Base-by-base conservation (phyloP, 2,113 vertebrate species). In the Dasypus novemcinctus region DNA sequence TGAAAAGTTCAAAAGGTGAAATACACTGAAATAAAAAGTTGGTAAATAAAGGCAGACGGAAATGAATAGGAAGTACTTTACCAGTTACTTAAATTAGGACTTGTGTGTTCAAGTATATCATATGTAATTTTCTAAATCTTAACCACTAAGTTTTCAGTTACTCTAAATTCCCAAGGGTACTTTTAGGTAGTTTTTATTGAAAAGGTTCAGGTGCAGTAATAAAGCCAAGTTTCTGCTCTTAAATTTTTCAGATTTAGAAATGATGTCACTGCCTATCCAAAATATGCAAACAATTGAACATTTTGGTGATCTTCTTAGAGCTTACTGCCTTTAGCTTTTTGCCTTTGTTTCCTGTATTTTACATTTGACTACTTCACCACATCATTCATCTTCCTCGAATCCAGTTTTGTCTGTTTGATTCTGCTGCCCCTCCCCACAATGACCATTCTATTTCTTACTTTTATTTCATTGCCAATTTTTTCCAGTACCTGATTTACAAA, bases 101-200 rank as follows among this genome's bases (percentile, higher is more conserved):
- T 49, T 93, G 69, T 1, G 0, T 38, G 36, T 27, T 83, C 66
- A 23, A 18, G 36, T 29, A 29, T 18, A 9, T 79, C 61, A 7
- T 3, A 27, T 57, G 31, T 61, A 31, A n/a, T 63, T 80, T 31
- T 38, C 61, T 33, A 68, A 82, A 72, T 33, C 43, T 71, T 79
- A 90, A 57, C 71, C 84, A 54, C 21, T 4, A 38, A 75, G n/a
- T 38, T 76, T 93, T 63, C 86, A 81, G 43, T 96, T 49, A 49
- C 85, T 90, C n/a, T 71, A 36, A 68, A 63, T 38, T 21, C 63
- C 18, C 49, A 46, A 54, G 0, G 12, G 74, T 68, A 49, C 38
- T 92, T 93, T 76, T 31, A 4, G 69, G 66, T 63, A 29, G n/a
- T 90, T 87, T 96, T 93, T 57, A 69, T 81, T 63, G 29, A 84